A percentile compares a stretch with the other conserved stretches of the same genome.
phyloP scores from a whole-genome alignment of 2,888 invertebrate genomes.

The Artemia sinica region DNA sequence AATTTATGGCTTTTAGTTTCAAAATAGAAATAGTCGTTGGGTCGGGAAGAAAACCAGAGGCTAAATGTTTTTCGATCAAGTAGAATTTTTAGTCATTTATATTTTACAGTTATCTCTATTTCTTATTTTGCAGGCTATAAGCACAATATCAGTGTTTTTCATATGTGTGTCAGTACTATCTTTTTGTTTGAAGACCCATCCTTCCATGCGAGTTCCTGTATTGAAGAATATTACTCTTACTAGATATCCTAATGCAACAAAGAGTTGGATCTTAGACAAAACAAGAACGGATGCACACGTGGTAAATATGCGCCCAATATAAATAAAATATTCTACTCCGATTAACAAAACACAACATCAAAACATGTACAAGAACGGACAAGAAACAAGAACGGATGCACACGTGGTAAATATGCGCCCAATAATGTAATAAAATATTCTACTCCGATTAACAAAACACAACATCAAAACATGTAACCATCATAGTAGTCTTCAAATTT shows the following conservation, averaged over 20 bases:
- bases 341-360: background rate
- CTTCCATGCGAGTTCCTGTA: slow-evolving; percentile 51
- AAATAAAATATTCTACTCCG: too few species aligned
- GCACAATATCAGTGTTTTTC: slow-evolving; percentile 82
- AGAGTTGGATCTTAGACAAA: slow-evolving; percentile 29
- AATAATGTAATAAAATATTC: too few species aligned
- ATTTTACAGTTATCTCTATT: background rate
- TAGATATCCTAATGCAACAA: slow-evolving; percentile 19
- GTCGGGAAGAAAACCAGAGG: too few species aligned
- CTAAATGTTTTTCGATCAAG: background rate
- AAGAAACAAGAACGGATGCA: slow-evolving; percentile 35
- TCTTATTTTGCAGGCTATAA: slow-evolving; percentile 52
- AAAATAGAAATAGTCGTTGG: too few species aligned
- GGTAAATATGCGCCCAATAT: background rate
- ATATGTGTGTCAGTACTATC: slow-evolving; percentile 87
- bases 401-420: slow-evolving; percentile 33
- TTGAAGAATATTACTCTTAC: slow-evolving; percentile 28
- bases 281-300: slow-evolving; percentile 39
- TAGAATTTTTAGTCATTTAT: background rate
- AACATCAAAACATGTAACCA: slow-evolving; percentile 28
- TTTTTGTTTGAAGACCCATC: slow-evolving; percentile 90
- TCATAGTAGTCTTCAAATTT: slow-evolving; percentile 30
- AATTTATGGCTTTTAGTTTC: too few species aligned
- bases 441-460: background rate
- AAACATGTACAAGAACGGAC: too few species aligned